Evolutionary conservation across 2,797 vertebrate species (phyloP), one percentile per base, ranked within the genome.

Genomic region (Craterocephalus amniculus): DNA sequence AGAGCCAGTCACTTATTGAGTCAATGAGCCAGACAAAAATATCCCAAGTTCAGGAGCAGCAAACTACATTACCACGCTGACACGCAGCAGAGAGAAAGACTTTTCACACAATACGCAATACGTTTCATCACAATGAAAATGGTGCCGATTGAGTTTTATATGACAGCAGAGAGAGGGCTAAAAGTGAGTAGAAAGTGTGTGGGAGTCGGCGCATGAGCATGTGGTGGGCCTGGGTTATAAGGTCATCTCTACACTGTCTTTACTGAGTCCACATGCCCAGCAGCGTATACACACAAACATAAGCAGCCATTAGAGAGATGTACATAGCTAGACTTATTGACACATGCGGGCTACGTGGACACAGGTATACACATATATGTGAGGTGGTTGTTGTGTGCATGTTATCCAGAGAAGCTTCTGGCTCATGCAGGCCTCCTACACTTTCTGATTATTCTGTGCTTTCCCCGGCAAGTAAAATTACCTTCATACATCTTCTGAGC

Each of bases 401-500:
- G 66, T 40, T 32, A 74, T 67, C 6, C 63, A 58, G 49, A 65
- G 26, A 55, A 20, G 65, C 64, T 55, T 40, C 43, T 56, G 69
- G 49, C 62, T 77, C 63, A 8, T 51, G 61, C 63, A 67, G 79
- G 40, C 64, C 58, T 78, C 75, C 83, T 68, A 36, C 64, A 71
- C 48, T 78, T 52, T 61, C 31, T 66, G 40, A 66, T 54, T 76
- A 48, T 34, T 72, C 63, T 60, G 34, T 13, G 56, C 70, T 76
- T 67, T 77, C 65, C 3, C 13, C 49, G 74, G 85, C 72, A 77
- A 72, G 74, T 86, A 62, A 79, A 89, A 91, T 90, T 83, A 88
- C 76, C 81, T 49, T 78, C 73, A 88, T 90, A 88, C 60, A 88
- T 89, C 86, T 90, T 91, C 69, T 60, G 63, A 65, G 74, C 70